Conservation (phyloP, 2,113 vertebrate species). For the Rhea americana region DNA sequence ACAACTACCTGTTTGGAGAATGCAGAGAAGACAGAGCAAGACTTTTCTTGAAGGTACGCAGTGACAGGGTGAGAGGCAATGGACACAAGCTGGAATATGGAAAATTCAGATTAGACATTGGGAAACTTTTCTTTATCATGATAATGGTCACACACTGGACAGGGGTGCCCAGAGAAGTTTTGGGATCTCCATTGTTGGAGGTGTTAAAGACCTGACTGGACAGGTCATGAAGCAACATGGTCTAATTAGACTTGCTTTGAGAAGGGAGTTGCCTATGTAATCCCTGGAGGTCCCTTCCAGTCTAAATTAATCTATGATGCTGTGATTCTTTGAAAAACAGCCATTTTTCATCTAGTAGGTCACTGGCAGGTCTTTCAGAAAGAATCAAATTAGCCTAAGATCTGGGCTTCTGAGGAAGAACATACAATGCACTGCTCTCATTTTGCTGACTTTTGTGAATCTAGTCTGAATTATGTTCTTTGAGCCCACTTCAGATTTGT, state of each 20-base stretch:
- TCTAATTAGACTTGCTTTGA: neutral
- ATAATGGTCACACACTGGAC: neutral
- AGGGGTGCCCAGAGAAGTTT: neutral
- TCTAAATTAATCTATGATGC: neutral
- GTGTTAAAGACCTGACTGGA: neutral
- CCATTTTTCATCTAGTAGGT: neutral
- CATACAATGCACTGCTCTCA: neutral
- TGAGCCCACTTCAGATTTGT: neutral
- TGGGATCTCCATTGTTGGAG: neutral
- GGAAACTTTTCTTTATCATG: neutral
- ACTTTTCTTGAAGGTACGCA: neutral
- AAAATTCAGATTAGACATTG: neutral
- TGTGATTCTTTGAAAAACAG: neutral
- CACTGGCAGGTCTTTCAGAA: neutral
- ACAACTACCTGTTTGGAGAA: neutral
- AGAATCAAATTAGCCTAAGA: neutral
- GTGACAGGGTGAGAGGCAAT: neutral
- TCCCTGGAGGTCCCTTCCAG: neutral
- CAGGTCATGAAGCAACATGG: neutral
- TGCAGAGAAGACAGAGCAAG: neutral
- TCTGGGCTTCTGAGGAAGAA: neutral
- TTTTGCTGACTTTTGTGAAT: neutral
- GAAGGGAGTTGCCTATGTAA: neutral
- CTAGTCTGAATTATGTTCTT: neutral
- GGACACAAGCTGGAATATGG: fast-evolving